These are phyloP conservation scores for Bujurquina vittata DNA, from an alignment of 2,113 vertebrate species.

Conservation along the genomic window DNA sequence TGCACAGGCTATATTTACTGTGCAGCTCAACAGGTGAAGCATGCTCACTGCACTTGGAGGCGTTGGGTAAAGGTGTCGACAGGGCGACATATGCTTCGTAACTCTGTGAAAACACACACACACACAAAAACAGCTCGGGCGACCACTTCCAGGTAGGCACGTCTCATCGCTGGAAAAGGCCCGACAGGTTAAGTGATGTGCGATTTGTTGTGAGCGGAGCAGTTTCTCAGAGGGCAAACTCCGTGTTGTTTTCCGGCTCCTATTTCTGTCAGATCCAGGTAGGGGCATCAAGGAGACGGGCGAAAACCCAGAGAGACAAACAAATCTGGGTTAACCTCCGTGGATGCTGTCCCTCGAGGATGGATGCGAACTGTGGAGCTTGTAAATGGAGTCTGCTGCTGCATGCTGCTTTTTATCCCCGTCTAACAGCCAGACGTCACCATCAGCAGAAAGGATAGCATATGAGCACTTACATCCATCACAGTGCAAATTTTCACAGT, in stretches of 20 bases:
- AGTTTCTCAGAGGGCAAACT: conserved; percentile 9
- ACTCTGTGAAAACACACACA: neutral
- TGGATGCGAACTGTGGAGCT: conserved; percentile 14
- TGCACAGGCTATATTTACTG: neutral
- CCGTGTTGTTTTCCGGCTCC: neutral
- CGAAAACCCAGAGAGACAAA: conserved; percentile 54
- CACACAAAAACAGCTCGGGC: neutral
- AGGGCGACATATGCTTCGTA: conserved; percentile 38
- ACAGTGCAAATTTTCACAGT: no score
- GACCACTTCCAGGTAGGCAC: conserved; percentile 62
- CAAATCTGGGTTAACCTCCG: conserved; percentile 76
- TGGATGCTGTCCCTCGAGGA: conserved; percentile 65
- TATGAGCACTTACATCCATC: neutral
- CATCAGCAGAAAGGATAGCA: neutral
- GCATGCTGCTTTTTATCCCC: conserved; percentile 4
- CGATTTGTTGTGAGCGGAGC: conserved; percentile 26
- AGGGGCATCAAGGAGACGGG: conserved; percentile 37
- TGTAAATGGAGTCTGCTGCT: conserved; percentile 27
- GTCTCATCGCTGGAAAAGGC: conserved; percentile 24
- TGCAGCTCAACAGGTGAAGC: conserved; percentile 42
- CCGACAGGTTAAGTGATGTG: neutral
- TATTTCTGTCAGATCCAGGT: conserved; percentile 75
- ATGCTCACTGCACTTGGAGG: conserved; percentile 6
- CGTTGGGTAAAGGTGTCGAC: conserved; percentile 36
- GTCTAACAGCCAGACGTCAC: neutral